These are phyloP conservation scores for Chlamydotis undulata DNA, from an alignment of 2,113 vertebrate genomes.

Conservation along the genomic window DNA sequence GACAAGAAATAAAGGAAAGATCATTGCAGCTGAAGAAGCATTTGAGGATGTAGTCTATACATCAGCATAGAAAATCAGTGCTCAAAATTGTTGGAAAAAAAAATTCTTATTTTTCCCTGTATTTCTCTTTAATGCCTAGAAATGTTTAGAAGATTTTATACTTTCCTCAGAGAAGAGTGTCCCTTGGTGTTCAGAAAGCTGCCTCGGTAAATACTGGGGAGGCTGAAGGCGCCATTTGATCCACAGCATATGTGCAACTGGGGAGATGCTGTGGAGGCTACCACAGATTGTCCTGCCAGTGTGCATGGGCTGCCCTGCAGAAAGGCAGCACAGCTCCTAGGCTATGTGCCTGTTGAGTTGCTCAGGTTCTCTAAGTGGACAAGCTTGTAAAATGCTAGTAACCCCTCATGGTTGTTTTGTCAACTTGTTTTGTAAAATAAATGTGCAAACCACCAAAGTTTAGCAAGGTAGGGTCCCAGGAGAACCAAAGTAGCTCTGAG, in stretches of 20 bases:
- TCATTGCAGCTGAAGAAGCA: neutral
- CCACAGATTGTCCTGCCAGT: neutral
- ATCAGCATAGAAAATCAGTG: neutral
- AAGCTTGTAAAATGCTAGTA: neutral
- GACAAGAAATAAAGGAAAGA: neutral
- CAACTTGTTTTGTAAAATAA: neutral
- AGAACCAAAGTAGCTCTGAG: neutral
- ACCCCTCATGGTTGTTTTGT: neutral
- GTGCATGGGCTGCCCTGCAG: neutral
- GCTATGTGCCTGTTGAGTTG: neutral
- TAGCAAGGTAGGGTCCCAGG: neutral
- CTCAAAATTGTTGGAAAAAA: neutral
- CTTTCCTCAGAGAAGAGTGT: neutral
- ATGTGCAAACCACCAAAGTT: neutral
- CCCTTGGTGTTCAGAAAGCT: neutral
- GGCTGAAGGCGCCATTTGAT: neutral
- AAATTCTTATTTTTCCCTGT: neutral
- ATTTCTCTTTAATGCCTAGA: neutral
- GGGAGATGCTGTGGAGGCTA: neutral
- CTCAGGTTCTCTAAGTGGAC: neutral
- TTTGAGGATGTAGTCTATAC: neutral
- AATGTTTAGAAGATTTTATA: neutral
- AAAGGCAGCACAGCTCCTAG: neutral
- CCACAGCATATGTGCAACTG: rapidly evolving
- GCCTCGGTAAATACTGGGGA: neutral